Conservation (phyloP, 64 coral and sea anemone genomes). For the Montipora foliosa region DNA sequence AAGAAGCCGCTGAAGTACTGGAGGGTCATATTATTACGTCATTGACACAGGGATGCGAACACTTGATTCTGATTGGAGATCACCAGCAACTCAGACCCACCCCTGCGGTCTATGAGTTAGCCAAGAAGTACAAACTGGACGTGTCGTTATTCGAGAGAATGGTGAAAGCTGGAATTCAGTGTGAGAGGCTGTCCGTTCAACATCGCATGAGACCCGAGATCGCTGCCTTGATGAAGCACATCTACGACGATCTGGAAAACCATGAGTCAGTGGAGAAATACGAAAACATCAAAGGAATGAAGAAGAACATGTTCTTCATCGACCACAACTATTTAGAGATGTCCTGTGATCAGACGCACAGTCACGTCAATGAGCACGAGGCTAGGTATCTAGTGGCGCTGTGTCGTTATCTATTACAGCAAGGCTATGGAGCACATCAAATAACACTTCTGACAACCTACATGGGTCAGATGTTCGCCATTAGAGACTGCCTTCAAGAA, state of each 20-base stretch:
- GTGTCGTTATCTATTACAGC: conserved; percentile 81
- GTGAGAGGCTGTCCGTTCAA: conserved; percentile 72
- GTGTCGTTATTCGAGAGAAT: conserved; percentile 78
- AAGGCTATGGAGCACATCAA: conserved; percentile 66
- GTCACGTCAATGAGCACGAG: conserved; percentile 82
- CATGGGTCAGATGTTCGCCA: conserved; percentile 82
- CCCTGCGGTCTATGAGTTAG: conserved; percentile 53
- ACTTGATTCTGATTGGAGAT: conserved; percentile 82
- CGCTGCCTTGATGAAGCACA: conserved; percentile 72
- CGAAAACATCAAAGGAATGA: conserved; percentile 78
- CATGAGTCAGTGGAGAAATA: conserved; percentile 65
- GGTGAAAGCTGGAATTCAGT: conserved; percentile 63
- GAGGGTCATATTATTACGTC: conserved; percentile 71
- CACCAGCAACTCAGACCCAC: conserved; percentile 66
- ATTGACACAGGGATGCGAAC: conserved; percentile 52
- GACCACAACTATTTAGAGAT: conserved; percentile 61
- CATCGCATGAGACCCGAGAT: conserved; percentile 96
- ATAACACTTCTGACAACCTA: conserved; percentile 92
- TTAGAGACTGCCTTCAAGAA: conserved; percentile 37
- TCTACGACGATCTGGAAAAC: conserved; percentile 80
- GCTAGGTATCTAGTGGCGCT: conserved; percentile 72
- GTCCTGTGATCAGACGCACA: conserved; percentile 56
- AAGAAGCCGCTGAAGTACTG: conserved; percentile 78
- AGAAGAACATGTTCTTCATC: conserved; percentile 86
- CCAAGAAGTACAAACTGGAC: conserved; percentile 53